Conservation (phyloP, 2,888 invertebrate genomes). For the Cephus runcator region DNA sequence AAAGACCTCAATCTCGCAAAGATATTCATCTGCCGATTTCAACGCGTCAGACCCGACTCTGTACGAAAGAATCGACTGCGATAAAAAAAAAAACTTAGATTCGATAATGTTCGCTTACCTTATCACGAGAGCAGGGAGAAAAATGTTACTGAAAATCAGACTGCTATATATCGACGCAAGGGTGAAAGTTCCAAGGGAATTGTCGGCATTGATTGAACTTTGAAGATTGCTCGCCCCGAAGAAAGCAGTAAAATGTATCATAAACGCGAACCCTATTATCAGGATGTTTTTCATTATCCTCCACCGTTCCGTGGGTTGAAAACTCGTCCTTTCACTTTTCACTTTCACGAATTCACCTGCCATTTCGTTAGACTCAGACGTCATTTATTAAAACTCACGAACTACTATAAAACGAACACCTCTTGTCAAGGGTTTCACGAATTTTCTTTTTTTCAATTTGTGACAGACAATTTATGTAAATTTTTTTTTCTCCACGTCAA, state of each 20-base stretch:
- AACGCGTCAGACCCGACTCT: too few species aligned
- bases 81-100: too few species aligned
- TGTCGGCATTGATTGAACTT: constrained; percentile 86
- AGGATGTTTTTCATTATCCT: constrained; percentile 87
- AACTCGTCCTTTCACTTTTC: constrained; percentile 30
- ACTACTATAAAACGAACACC: too few species aligned
- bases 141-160: constrained; percentile 88
- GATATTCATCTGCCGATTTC: too few species aligned
- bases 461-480: too few species aligned
- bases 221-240: constrained; percentile 86
- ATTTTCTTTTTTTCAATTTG: too few species aligned
- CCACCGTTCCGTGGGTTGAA: constrained; percentile 72
- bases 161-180: constrained; percentile 88
- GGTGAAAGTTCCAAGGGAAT: constrained; percentile 85
- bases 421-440: too few species aligned
- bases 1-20: too few species aligned
- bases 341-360: constrained; percentile 43
- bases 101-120: constrained; percentile 69
- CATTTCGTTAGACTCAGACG: constrained; percentile 13
- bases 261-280: constrained; percentile 87
- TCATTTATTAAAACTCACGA: not conserved
- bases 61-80: too few species aligned
- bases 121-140: constrained; percentile 86
- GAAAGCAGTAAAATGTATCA: constrained; percentile 93
- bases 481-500: too few species aligned